These are phyloP conservation scores for Clinocottus analis DNA, from an alignment of 2,113 vertebrate genomes.

Conservation along the genomic window DNA sequence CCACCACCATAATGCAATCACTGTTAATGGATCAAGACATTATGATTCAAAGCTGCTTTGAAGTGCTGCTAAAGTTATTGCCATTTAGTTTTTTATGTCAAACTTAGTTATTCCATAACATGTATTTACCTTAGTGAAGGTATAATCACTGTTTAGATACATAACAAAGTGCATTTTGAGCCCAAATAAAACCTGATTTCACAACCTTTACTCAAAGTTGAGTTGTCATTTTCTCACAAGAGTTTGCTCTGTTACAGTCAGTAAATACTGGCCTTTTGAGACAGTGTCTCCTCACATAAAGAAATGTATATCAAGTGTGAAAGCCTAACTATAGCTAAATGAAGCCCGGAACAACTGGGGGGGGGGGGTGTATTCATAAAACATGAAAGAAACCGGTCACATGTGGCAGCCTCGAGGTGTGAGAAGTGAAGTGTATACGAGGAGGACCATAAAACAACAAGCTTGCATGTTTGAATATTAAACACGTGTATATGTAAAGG, in stretches of 20 bases:
- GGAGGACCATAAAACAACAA: neutral
- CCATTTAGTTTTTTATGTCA: neutral
- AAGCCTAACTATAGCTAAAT: constrained; percentile 47
- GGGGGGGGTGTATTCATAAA: neutral
- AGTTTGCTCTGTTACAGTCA: neutral
- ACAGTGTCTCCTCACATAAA: constrained; percentile 15
- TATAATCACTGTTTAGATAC: neutral
- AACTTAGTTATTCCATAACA: neutral
- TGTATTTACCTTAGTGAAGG: neutral
- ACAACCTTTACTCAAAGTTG: neutral
- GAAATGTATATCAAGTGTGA: neutral
- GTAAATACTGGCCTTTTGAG: neutral
- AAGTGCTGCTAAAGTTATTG: neutral
- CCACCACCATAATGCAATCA: neutral
- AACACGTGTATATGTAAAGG: constrained; percentile 2
- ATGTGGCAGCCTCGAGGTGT: constrained; percentile 39
- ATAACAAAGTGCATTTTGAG: neutral
- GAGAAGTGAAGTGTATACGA: constrained; percentile 1
- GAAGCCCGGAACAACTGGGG: constrained; percentile 14
- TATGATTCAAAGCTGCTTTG: neutral
- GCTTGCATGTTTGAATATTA: neutral
- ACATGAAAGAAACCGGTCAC: constrained; percentile 27
- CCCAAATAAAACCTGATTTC: neutral
- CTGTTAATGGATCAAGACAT: neutral
- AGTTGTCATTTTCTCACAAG: neutral